Percentiles rank a stretch among this genome's conserved stretches.
These are phyloP conservation scores for Heliconius eleuchia DNA, from an alignment of 1,140 invertebrate species.

Conservation along the genomic window DNA sequence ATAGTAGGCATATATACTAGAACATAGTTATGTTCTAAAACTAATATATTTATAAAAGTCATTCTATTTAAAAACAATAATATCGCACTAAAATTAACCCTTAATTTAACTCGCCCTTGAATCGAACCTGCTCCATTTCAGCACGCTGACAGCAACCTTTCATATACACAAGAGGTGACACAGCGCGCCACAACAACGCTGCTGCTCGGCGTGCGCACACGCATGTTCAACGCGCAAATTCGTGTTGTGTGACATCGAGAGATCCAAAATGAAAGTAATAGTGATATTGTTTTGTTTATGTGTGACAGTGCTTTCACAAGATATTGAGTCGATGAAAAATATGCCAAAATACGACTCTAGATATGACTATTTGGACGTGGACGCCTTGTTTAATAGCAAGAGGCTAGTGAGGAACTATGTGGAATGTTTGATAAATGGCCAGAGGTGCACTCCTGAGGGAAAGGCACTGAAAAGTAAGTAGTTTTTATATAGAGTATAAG, in stretches of 20 bases:
- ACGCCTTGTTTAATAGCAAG: slow-evolving; percentile 81
- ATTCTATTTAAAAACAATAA: neutral
- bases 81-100: neutral
- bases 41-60: neutral
- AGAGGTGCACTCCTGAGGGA: slow-evolving; percentile 82
- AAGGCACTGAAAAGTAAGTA: slow-evolving; percentile 83
- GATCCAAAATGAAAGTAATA: slow-evolving; percentile 54
- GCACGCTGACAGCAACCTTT: slow-evolving; percentile 36
- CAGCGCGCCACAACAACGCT: slow-evolving; percentile 51
- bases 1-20: neutral
- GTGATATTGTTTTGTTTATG: slow-evolving; percentile 62
- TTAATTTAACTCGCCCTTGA: slow-evolving; percentile 27
- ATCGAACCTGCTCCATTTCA: slow-evolving; percentile 38
- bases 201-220: slow-evolving; percentile 50
- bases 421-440: slow-evolving; percentile 81
- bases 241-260: slow-evolving; percentile 47
- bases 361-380: slow-evolving; percentile 82
- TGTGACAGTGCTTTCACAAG: slow-evolving; percentile 53
- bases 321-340: slow-evolving; percentile 59
- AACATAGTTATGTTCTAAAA: neutral
- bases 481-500: neutral
- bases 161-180: slow-evolving; percentile 36
- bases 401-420: slow-evolving; percentile 82
- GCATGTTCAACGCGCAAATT: slow-evolving; percentile 43
- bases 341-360: slow-evolving; percentile 77